Conservation (phyloP, 2,888 invertebrate genomes). For the Rhogogaster chlorosoma region DNA sequence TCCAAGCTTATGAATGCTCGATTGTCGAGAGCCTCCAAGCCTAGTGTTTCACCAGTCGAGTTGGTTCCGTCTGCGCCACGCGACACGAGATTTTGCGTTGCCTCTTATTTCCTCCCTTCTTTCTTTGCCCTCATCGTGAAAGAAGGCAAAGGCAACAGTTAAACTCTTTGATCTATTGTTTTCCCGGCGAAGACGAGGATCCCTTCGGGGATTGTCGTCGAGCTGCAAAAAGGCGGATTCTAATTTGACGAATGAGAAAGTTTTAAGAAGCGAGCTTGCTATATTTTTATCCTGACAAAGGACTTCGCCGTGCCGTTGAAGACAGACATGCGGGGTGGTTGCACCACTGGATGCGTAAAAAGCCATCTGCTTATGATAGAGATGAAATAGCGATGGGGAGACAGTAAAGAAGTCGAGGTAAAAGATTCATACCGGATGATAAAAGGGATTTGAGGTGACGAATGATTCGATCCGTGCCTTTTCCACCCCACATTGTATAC, state of each 20-base stretch:
- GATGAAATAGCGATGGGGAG: slow-evolving; percentile 50
- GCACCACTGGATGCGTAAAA: slow-evolving; percentile 41
- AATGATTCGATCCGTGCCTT: slow-evolving; percentile 27
- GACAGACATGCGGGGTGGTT: slow-evolving; percentile 44
- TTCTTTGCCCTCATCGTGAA: neutral
- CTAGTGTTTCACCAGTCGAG: neutral
- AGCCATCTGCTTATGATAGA: slow-evolving; percentile 50
- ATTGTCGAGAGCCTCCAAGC: neutral
- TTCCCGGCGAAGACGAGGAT: slow-evolving; percentile 60
- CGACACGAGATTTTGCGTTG: slow-evolving; percentile 13
- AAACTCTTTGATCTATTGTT: slow-evolving; percentile 73
- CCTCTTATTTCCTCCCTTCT: neutral
- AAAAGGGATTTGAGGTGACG: slow-evolving; percentile 50
- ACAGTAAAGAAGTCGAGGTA: slow-evolving; percentile 47
- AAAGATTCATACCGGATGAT: slow-evolving; percentile 50
- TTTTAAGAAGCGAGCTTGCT: slow-evolving; percentile 60
- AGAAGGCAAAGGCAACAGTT: slow-evolving; percentile 41
- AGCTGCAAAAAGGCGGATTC: slow-evolving; percentile 69
- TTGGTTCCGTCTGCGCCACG: slow-evolving; percentile 3
- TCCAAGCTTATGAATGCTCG: neutral
- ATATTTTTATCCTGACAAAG: slow-evolving; percentile 55
- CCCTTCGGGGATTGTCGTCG: slow-evolving; percentile 65
- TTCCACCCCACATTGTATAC: neutral
- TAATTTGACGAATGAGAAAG: slow-evolving; percentile 74
- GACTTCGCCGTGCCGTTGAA: slow-evolving; percentile 39